Evolutionary conservation across 2,797 vertebrate species (phyloP).

Genomic region (Gymnopithys bicolor): DNA sequence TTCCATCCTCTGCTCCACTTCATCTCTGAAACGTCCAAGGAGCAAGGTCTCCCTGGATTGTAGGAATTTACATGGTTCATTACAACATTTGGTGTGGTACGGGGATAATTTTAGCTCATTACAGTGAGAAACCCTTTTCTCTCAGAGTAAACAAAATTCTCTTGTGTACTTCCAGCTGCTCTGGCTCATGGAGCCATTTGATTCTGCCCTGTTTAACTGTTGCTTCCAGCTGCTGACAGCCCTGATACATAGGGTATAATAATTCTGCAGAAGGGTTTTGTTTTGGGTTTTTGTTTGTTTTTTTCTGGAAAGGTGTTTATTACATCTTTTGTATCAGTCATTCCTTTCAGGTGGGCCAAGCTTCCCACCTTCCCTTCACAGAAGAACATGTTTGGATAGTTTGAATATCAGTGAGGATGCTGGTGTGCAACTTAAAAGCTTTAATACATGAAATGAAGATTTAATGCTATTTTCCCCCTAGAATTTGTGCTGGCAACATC

Average conservation of each 20-base stretch:
- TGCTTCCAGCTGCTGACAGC: not conserved
- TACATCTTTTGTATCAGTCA: not conserved
- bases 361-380: not conserved
- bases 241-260: not conserved
- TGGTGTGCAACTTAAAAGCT: not conserved
- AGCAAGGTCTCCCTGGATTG: not conserved
- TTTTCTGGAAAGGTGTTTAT: not conserved
- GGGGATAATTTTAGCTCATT: not conserved
- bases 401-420: not conserved
- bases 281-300: rapidly evolving
- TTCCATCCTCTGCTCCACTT: not conserved
- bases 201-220: not conserved
- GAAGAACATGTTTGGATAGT: not conserved
- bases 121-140: not conserved
- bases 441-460: not conserved
- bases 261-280: not conserved
- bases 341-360: not conserved
- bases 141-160: rapidly evolving
- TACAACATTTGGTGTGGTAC: not conserved
- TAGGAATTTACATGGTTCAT: not conserved
- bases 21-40: not conserved
- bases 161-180: not conserved
- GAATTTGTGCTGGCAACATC: not conserved
- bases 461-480: not conserved
- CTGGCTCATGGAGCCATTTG: not conserved